A percentile compares a stretch with the other conserved stretches of the same genome.
phyloP scores from a whole-genome alignment of 2,888 invertebrate genomes.

The Emmelina monodactyla region DNA sequence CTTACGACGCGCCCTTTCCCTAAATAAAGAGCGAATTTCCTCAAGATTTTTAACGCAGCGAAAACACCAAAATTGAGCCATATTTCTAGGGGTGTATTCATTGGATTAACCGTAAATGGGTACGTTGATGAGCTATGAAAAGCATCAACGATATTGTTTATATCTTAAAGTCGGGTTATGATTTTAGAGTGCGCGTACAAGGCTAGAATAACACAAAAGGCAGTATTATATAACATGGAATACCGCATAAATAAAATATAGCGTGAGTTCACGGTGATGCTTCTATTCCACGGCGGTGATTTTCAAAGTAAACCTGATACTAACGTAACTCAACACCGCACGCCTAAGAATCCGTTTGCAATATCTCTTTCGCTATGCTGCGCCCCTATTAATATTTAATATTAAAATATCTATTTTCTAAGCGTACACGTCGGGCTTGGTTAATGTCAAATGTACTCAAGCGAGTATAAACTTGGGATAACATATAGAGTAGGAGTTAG shows the following conservation, averaged over 20 bases:
- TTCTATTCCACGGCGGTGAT: constrained; percentile 33
- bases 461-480: no score
- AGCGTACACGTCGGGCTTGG: neutral
- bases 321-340: constrained; percentile 40
- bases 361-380: constrained; percentile 26
- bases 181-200: no score
- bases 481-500: no score
- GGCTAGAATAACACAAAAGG: constrained; percentile 25
- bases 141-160: no score
- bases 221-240: constrained; percentile 17
- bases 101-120: no score
- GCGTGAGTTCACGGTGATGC: constrained; percentile 23
- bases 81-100: constrained; percentile 23
- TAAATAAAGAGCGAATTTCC: constrained; percentile 40
- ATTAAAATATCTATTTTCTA: neutral
- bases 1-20: constrained; percentile 49
- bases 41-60: constrained; percentile 30
- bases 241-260: constrained; percentile 19
- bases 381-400: neutral
- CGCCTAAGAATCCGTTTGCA: constrained; percentile 37
- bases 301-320: constrained; percentile 43
- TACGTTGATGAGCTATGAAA: no score
- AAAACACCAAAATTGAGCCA: constrained; percentile 33
- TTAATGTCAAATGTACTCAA: no score
- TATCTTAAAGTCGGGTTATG: no score